Base-by-base conservation (phyloP, 2,797 vertebrate genomes). In the Clarias laeviceps region DNA sequence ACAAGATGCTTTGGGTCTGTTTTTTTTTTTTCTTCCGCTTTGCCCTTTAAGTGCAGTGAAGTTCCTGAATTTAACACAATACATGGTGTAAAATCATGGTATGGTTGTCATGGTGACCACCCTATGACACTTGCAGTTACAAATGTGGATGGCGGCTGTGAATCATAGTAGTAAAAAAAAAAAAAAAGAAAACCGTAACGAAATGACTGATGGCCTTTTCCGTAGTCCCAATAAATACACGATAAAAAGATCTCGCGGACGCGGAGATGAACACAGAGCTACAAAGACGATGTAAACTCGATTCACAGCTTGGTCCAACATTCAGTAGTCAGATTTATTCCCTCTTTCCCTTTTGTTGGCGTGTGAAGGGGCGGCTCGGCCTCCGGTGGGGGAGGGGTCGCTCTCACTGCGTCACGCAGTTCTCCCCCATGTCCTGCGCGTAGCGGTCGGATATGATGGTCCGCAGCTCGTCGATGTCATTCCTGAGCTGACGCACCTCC, bases 391-490 rank as follows among this genome's bases (percentile, higher is more conserved):
- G 88, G 85, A 14, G 50, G 50, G 11, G 12, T 54, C 50, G 85
- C 80, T 24, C 89, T 97, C 95, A 97, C n/a, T 97, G 97, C 74
- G 96, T 97, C 87, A 97, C 93, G 87, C 97, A 97, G 91, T 93
- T 97, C 90, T 97, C 97, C 59, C 96, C 97, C 97, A 97, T 96
- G 94, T 97, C 97, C 94, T 97, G 97, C 89, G 97, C 97, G 0
- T 97, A 97, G 82, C 96, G 95, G 91, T 97, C 97, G 0, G 97
- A 97, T 90, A 99, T 95, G 54, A 94, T 94, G 84, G 93, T 97
- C 92, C 97, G 96, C 89, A 99, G 91, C 57, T 97, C 96, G 62
- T 99, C 97, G 0, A 99, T 97, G 90, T 98, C 97, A 87, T 95
- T 95, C 78, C 97, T 95, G 84, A 99, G 94, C 91, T 96, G 96